Evolutionary conservation across 1,140 invertebrate genomes (phyloP).

Genomic region (Heliconius nattereri): DNA sequence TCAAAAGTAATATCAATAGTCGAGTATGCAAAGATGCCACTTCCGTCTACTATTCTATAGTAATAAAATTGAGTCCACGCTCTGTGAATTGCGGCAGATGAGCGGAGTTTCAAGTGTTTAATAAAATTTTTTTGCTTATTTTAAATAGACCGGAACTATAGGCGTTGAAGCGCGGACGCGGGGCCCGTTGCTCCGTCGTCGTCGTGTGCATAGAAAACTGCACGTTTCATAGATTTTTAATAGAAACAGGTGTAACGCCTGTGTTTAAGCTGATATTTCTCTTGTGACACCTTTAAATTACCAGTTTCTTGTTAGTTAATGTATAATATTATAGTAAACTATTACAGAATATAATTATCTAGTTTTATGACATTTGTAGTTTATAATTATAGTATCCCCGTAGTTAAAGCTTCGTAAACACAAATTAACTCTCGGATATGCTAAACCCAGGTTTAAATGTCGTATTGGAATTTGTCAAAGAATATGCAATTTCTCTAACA

Average conservation of each 20-base stretch:
- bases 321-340: background rate
- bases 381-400: background rate
- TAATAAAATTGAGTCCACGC: slow-evolving; percentile 53
- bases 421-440: background rate
- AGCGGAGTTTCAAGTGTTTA: slow-evolving; percentile 54
- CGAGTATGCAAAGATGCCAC: background rate
- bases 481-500: background rate
- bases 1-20: background rate
- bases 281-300: background rate
- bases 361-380: background rate
- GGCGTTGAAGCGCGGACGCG: slow-evolving; percentile 57
- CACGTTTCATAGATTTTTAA: background rate
- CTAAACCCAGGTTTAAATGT: background rate
- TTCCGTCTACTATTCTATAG: background rate
- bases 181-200: slow-evolving; percentile 40
- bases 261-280: background rate
- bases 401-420: background rate
- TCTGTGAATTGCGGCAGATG: slow-evolving; percentile 50
- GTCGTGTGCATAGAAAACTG: slow-evolving; percentile 19
- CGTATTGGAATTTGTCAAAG: background rate
- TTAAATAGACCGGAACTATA: slow-evolving; percentile 71
- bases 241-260: background rate
- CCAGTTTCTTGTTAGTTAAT: background rate
- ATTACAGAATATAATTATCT: background rate
- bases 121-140: slow-evolving; percentile 48